Conservation (phyloP, 2,888 invertebrate species). For the Agrochola circellaris region DNA sequence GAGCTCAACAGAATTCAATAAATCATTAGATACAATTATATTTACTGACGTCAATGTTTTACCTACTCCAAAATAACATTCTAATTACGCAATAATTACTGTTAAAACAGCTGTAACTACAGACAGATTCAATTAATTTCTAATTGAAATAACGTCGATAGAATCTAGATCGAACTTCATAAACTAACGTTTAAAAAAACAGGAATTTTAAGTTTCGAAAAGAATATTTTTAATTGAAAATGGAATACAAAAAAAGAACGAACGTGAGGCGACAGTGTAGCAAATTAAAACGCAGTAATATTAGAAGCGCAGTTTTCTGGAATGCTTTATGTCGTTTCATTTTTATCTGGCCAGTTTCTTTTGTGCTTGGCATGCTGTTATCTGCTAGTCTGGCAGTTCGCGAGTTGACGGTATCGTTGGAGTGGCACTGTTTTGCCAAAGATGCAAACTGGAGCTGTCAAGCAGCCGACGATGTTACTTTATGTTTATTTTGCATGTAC, state of each 20-base stretch:
- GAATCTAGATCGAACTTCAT: slow-evolving; percentile 8
- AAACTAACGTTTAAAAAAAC: slow-evolving; percentile 14
- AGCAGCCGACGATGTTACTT: slow-evolving; percentile 4
- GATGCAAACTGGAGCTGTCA: slow-evolving; percentile 64
- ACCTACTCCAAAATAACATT: slow-evolving; percentile 14
- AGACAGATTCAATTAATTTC: slow-evolving; percentile 14
- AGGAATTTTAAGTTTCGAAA: slow-evolving; percentile 45
- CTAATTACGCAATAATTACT: slow-evolving; percentile 41
- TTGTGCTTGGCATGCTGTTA: slow-evolving; percentile 75
- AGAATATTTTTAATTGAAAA: slow-evolving; percentile 69
- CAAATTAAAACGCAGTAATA: slow-evolving; percentile 78
- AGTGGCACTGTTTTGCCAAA: slow-evolving; percentile 66
- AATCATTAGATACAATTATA: slow-evolving; percentile 8
- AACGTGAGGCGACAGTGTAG: slow-evolving; percentile 62
- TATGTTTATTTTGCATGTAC: slow-evolving; percentile 30
- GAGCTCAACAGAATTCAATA: neutral
- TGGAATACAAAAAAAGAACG: slow-evolving; percentile 68
- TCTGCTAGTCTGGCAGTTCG: slow-evolving; percentile 69
- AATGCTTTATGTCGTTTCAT: slow-evolving; percentile 70
- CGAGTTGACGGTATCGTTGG: slow-evolving; percentile 68
- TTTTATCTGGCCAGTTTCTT: slow-evolving; percentile 74
- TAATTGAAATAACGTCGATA: slow-evolving; percentile 17
- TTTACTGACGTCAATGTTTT: slow-evolving; percentile 6
- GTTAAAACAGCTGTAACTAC: slow-evolving; percentile 3
- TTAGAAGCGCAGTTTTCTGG: slow-evolving; percentile 69